Conservation (phyloP, 2,113 vertebrate genomes). For the Orientallactaga bullata region DNA sequence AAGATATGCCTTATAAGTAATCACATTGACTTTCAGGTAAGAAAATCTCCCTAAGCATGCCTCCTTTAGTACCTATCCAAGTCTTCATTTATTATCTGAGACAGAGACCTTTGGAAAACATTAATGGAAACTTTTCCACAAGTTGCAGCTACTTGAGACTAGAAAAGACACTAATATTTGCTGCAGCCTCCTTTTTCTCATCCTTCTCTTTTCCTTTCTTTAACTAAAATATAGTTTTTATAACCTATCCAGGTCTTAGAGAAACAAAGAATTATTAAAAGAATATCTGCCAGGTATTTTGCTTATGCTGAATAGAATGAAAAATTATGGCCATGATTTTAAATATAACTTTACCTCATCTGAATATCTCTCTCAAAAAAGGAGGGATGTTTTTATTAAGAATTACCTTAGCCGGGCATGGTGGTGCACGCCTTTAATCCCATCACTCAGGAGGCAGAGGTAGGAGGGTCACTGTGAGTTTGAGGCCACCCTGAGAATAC, state of each 20-base stretch:
- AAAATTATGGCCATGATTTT: neutral
- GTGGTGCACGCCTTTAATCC: too few species aligned
- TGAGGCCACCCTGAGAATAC: too few species aligned
- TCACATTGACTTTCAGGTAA: neutral
- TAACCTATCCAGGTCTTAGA: neutral
- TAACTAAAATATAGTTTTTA: neutral
- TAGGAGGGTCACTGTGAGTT: too few species aligned
- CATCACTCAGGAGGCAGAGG: too few species aligned
- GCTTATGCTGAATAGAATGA: neutral
- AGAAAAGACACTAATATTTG: neutral
- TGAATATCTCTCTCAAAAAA: neutral
- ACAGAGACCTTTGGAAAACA: neutral
- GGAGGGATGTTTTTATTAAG: neutral
- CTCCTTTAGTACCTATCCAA: neutral
- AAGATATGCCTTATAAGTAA: neutral
- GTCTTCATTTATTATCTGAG: neutral
- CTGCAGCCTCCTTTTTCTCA: fast-evolving
- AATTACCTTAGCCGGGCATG: too few species aligned
- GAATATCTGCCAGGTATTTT: neutral
- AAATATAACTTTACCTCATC: neutral
- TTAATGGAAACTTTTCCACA: neutral
- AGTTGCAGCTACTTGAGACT: neutral
- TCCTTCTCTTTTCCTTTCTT: neutral
- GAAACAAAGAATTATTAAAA: slow-evolving; percentile 8
- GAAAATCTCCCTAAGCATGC: neutral